Evolutionary conservation across 2,113 vertebrate species (phyloP), one percentile per base, ranked within the genome.

Genomic region (Meleagris gallopavo): DNA sequence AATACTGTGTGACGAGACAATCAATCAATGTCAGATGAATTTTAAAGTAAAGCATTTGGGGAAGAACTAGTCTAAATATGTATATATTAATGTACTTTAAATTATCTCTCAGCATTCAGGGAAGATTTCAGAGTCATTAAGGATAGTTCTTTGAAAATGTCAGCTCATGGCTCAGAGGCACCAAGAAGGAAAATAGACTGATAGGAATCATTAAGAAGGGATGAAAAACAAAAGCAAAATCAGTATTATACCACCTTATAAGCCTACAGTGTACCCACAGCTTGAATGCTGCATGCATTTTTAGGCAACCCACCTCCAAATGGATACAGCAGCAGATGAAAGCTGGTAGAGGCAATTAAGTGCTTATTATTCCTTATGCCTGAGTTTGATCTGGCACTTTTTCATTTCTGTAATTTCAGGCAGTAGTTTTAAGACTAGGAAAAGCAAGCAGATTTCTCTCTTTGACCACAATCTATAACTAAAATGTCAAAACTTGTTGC

Each of bases 21-120:
- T 92, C 66, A 75, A 82, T 87, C 66, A 72, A 62, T 58, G 64
- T 73, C 85, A 91, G 36, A 40, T 38, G 60, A 85, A 93, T 83
- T 80, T 76, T 83, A 79, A 82, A 70, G 48, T 13, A 73, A 3
- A 87, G 6, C 30, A 62, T 89, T 48, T 83, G 11, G 41, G 8
- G 36, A 15, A 4, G 38, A 73, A 17, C 1, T 36, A 2, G 29
- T 55, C 25, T 81, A 73, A 62, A 55, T 86, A 61, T 52, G 74
- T 78, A 57, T 50, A 17, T 58, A 94, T 74, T 67, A 71, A 88
- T 21, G 20, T 77, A n/a, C 29, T 45, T 36, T 61, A 85, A 94
- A 85, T 70, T 76, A n/a, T 34, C 19, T 54, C 38, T 65, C 55
- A 83, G 24, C 2, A 36, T 86, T 90, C 52, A 88, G 55, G 19